Conservation (phyloP, 2,888 invertebrate genomes). For the Myathropa florea region DNA sequence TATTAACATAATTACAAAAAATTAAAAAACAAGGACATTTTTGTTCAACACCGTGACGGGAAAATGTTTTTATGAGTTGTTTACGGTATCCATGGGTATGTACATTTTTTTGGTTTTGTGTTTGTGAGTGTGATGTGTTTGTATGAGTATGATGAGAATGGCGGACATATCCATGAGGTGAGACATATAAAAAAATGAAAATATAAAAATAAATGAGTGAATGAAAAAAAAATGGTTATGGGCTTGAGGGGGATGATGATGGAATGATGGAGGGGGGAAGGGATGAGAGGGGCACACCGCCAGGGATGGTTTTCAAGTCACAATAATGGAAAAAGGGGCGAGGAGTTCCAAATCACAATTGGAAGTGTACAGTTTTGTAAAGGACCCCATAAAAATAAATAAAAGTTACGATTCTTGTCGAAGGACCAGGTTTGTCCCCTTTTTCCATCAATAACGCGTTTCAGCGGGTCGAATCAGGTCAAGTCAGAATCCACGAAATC, state of each 20-base stretch:
- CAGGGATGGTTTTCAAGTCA: too few species aligned
- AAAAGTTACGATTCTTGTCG: too few species aligned
- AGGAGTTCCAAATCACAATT: too few species aligned
- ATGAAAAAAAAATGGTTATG: background rate
- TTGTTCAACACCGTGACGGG: background rate
- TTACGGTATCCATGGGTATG: constrained; percentile 27
- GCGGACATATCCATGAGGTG: constrained; percentile 23
- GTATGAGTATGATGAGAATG: constrained; percentile 28
- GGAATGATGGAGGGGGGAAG: background rate
- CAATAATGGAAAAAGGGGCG: too few species aligned
- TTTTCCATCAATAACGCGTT: too few species aligned
- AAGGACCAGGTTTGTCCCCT: too few species aligned
- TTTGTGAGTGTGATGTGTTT: constrained; percentile 3
- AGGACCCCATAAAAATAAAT: too few species aligned
- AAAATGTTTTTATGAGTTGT: background rate
- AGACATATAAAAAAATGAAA: constrained; percentile 15
- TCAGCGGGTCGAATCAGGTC: too few species aligned
- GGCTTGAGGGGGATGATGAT: background rate
- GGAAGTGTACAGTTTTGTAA: too few species aligned
- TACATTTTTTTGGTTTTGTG: constrained; percentile 42
- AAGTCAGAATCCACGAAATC: too few species aligned
- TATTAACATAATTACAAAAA: background rate
- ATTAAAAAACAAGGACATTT: background rate
- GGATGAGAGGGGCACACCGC: too few species aligned
- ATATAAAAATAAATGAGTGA: background rate